Evolutionary conservation across 2,113 vertebrate species (phyloP).

Genomic region (Tenrec ecaudatus): DNA sequence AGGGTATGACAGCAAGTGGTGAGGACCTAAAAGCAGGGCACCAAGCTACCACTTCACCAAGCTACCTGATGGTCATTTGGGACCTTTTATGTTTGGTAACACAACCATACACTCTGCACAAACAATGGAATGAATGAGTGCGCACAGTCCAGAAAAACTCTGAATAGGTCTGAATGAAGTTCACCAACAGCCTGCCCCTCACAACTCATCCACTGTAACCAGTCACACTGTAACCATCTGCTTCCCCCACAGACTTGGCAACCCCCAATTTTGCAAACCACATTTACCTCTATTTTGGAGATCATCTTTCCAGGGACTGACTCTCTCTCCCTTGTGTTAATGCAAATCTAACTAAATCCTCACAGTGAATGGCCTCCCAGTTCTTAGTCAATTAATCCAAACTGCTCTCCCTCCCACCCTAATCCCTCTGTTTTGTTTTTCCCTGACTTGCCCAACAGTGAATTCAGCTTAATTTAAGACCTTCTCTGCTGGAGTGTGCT

Average conservation of each 20-base stretch:
- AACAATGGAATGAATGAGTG: neutral
- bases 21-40: neutral
- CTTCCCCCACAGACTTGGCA: neutral
- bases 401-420: too few species aligned
- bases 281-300: neutral
- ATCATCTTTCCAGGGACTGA: neutral
- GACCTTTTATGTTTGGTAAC: neutral
- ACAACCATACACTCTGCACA: neutral
- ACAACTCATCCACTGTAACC: neutral
- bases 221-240: rapidly evolving
- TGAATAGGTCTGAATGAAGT: neutral
- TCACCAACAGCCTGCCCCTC: neutral
- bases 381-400: neutral
- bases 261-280: neutral
- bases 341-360: neutral
- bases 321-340: neutral
- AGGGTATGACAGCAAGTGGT: neutral
- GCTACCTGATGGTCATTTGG: neutral
- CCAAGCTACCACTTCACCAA: neutral
- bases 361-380: neutral
- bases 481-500: neutral
- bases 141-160: neutral
- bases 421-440: neutral
- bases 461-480: neutral
- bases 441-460: neutral